Base-by-base conservation (phyloP, 1,140 invertebrate genomes). In the Samia ricini region DNA sequence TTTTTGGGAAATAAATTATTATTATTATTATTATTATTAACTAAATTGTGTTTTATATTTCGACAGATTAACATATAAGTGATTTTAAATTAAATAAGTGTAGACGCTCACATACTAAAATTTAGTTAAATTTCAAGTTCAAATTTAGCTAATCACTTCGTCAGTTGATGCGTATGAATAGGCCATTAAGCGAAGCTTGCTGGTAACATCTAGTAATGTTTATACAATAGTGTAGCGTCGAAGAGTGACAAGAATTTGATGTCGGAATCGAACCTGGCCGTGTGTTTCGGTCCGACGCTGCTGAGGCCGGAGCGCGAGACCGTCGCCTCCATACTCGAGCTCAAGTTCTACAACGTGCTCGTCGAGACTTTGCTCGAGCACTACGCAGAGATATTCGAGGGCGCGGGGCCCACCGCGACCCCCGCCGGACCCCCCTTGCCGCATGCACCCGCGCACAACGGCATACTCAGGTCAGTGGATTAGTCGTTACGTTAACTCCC, bases 231-330 rank as follows among this genome's bases (percentile, higher is more conserved):
- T 79, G 96, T 99, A 64, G 94, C 96, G 15, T 93, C 94, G 33
- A 95, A 95, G 81, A 93, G 93, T 84, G 95, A 97, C 71, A 96
- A 97, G 83, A 99, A 99, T 91, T 92, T 98, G 79, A 99, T 99
- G 98, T 97, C 96, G n/a, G 94, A 97, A 23, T 97, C 97, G 60
- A 99, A 99, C 92, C 91, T 99, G 61, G 97, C 97, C 1, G 98
- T 99, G n/a, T 99, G 98, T 88, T 99, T 99, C 91, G 98, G 98
- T 21, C 98, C 98, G n/a, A 99, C 98, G 26, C 91, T 99, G 68
- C 92, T 99, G 77, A 92, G 98, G 60, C 96, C 98, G 5, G 96
- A 97, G 91, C 97, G 98, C 84, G 98, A 99, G 92, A 98, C 98
- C 2, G 96, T 99, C 56, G 98, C 98, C 33, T 97, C 98, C 71